Conservation (phyloP, 2,113 vertebrate genomes). For the Rhinogobius similis region DNA sequence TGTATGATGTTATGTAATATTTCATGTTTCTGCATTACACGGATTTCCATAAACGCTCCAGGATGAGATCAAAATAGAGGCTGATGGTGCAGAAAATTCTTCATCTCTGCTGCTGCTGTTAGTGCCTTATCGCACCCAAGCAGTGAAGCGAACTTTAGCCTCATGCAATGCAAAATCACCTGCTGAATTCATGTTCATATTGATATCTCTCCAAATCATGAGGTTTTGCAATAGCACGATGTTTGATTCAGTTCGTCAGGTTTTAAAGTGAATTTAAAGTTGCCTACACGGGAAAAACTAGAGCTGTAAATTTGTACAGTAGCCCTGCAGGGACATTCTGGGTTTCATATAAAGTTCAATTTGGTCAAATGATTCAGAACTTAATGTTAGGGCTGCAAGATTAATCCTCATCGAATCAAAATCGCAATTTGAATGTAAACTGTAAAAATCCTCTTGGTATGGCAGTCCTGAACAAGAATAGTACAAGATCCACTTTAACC, state of each 20-base stretch:
- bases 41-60: neutral
- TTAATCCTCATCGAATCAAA: no score
- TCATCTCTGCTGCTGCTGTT: neutral
- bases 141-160: neutral
- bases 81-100: neutral
- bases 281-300: no score
- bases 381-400: no score
- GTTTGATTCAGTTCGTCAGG: neutral
- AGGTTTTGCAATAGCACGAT: neutral
- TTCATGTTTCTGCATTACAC: neutral
- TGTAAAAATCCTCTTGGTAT: no score
- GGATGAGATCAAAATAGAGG: neutral
- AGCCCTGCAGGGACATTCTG: no score
- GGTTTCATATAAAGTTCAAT: no score
- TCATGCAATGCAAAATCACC: neutral
- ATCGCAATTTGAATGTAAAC: no score
- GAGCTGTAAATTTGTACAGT: no score
- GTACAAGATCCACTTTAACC: no score
- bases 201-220: neutral
- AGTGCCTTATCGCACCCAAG: neutral
- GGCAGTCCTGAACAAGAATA: no score
- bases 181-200: neutral
- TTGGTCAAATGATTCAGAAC: no score
- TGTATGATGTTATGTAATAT: conserved; percentile 45
- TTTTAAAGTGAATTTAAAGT: no score